These are phyloP conservation scores for Tetramorium parvispinum DNA, from an alignment of 1,140 invertebrate species.

Conservation along the genomic window DNA sequence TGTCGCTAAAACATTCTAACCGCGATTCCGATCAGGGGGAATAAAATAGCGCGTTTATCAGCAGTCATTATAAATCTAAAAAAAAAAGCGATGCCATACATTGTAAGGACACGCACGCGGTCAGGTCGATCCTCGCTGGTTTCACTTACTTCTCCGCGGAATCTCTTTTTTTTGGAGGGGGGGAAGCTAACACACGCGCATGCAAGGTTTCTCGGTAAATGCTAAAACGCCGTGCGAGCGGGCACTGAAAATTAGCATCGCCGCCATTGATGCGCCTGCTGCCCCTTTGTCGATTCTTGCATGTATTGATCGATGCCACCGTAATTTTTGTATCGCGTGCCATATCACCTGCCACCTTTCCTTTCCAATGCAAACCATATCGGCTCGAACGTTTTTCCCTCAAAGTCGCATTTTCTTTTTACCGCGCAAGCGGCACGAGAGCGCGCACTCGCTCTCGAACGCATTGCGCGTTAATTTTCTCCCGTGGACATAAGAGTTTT, in stretches of 20 bases:
- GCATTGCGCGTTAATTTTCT: constrained; percentile 47
- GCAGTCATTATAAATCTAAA: constrained; percentile 46
- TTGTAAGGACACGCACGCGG: constrained; percentile 48
- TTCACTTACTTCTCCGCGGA: constrained; percentile 50
- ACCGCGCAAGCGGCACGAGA: constrained; percentile 32
- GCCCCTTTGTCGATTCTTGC: constrained; percentile 71
- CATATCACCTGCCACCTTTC: constrained; percentile 71
- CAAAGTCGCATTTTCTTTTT: constrained; percentile 62
- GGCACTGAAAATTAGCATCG: constrained; percentile 54
- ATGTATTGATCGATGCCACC: constrained; percentile 72
- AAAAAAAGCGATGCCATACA: constrained; percentile 16
- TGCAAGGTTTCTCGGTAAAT: constrained; percentile 27
- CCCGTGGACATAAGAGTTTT: constrained; percentile 6
- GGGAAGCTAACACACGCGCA: background rate
- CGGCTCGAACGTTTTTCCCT: constrained; percentile 66
- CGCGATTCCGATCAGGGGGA: constrained; percentile 37
- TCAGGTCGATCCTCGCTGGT: constrained; percentile 29
- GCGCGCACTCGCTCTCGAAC: constrained; percentile 1
- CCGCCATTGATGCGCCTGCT: constrained; percentile 42
- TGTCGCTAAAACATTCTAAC: constrained; percentile 44
- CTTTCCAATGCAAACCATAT: constrained; percentile 69
- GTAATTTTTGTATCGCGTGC: constrained; percentile 76
- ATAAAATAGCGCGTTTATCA: constrained; percentile 46
- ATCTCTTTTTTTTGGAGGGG: constrained; percentile 34
- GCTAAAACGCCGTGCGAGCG: constrained; percentile 35